These are phyloP conservation scores for Hippolais icterina DNA, from an alignment of 2,113 vertebrate genomes.

Conservation along the genomic window DNA sequence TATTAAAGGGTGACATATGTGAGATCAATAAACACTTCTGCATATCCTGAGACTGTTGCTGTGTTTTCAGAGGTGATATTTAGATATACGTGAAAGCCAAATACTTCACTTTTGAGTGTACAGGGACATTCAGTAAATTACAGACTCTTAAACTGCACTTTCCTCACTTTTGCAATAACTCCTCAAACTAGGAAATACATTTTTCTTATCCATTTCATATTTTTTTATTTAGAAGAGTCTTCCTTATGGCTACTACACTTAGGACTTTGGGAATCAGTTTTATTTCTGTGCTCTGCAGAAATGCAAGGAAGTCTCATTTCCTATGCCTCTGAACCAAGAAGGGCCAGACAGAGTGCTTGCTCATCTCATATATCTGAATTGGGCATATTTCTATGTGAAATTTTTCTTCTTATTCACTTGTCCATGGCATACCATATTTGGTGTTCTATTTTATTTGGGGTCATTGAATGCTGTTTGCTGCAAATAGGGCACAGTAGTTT, in stretches of 20 bases:
- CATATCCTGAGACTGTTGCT: background rate
- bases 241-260: background rate
- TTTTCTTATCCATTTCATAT: background rate
- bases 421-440: background rate
- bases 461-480: background rate
- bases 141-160: background rate
- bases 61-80: background rate
- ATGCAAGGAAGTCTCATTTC: background rate
- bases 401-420: background rate
- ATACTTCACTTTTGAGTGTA: background rate
- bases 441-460: background rate
- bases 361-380: accelerated
- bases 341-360: background rate
- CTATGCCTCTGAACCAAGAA: background rate
- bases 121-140: background rate
- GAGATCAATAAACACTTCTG: background rate
- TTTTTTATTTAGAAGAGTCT: background rate
- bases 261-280: background rate
- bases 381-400: background rate
- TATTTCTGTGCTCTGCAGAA: background rate
- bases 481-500: background rate
- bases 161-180: background rate
- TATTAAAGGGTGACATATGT: background rate
- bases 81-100: background rate
- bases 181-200: background rate